A percentile compares a stretch with the other conserved stretches of the same genome.
phyloP scores from a whole-genome alignment of 2,797 vertebrate genomes.

The Fringilla coelebs region DNA sequence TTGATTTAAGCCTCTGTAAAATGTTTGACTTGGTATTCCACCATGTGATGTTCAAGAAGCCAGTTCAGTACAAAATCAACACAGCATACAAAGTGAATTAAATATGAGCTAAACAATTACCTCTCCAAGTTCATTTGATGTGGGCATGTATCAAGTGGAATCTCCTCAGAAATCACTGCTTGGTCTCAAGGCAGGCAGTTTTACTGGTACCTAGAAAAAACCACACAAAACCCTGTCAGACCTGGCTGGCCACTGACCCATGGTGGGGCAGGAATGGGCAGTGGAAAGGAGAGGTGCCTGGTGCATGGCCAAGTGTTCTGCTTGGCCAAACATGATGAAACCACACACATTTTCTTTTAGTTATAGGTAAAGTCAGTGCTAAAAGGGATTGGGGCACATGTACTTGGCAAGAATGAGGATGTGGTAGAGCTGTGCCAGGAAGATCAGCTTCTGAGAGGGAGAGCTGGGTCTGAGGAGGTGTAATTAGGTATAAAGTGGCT shows the following conservation, averaged over 20 bases:
- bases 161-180: not conserved
- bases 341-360: not conserved
- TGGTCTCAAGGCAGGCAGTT: not conserved
- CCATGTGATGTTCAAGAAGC: not conserved
- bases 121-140: not conserved
- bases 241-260: rapidly evolving
- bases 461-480: not conserved
- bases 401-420: not conserved
- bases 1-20: constrained; percentile 42
- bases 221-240: not conserved
- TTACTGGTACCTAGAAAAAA: not conserved
- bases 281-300: not conserved
- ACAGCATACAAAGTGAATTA: constrained; percentile 7
- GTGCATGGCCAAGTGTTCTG: not conserved
- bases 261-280: not conserved
- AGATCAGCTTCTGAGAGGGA: not conserved
- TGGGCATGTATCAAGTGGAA: not conserved
- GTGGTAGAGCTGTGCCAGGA: not conserved
- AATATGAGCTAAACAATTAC: not conserved
- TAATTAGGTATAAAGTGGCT: not conserved
- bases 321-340: not conserved
- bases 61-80: constrained; percentile 9
- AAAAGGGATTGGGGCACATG: not conserved
- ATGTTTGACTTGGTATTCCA: constrained; percentile 31
- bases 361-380: not conserved